Conservation (phyloP, 2,888 invertebrate genomes). For the Drosophila greeni region DNA sequence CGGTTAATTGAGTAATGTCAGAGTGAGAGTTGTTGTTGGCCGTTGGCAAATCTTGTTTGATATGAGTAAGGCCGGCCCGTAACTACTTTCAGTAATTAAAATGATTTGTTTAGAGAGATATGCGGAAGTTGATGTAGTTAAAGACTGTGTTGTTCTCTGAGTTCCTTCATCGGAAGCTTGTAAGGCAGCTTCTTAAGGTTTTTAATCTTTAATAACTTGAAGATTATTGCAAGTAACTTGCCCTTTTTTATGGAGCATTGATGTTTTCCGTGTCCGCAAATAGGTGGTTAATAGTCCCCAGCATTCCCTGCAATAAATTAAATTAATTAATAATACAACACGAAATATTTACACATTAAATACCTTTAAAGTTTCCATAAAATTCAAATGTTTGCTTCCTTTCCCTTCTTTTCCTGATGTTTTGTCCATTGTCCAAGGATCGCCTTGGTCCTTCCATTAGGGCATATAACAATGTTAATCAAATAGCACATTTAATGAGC, state of each 20-base stretch:
- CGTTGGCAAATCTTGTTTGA: background rate
- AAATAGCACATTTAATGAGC: slow-evolving; percentile 37
- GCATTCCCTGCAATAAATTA: background rate
- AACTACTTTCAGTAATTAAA: background rate
- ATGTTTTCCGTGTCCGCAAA: background rate
- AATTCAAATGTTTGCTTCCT: background rate
- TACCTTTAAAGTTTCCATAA: background rate
- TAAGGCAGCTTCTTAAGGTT: too few species aligned
- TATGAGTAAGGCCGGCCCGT: background rate
- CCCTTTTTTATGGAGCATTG: background rate
- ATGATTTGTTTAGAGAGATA: background rate
- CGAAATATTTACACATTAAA: background rate
- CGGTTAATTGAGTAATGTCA: slow-evolving; percentile 10
- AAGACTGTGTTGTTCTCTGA: too few species aligned
- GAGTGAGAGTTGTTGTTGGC: background rate
- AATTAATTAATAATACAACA: background rate
- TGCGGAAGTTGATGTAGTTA: background rate
- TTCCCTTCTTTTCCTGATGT: background rate
- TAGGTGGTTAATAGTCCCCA: background rate
- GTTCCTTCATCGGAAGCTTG: too few species aligned
- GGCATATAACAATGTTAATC: slow-evolving; percentile 25
- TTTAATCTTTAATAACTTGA: too few species aligned
- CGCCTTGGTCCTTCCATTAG: slow-evolving; percentile 14
- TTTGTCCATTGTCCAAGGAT: background rate
- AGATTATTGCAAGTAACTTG: background rate